A percentile compares a stretch with the other conserved stretches of the same genome.
phyloP scores from a whole-genome alignment of 2,888 invertebrate species.

The Eupelmus urozonus region DNA sequence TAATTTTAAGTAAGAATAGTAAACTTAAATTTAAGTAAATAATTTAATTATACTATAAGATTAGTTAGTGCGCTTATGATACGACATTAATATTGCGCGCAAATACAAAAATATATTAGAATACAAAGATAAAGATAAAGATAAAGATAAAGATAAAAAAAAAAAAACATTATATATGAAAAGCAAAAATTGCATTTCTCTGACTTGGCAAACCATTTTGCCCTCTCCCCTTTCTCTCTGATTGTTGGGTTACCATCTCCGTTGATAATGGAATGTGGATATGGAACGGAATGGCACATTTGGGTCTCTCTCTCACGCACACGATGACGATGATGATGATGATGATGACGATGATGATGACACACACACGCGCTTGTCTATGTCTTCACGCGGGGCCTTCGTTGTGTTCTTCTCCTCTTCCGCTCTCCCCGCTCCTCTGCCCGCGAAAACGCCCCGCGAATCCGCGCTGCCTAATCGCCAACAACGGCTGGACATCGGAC shows the following conservation, averaged over 20 bases:
- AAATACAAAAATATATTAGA: constrained; percentile 57
- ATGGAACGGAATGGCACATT: constrained; percentile 58
- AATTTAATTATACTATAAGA: constrained; percentile 10
- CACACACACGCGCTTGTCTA: constrained; percentile 54
- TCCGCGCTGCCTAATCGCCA: constrained; percentile 46
- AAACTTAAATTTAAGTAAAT: constrained; percentile 7
- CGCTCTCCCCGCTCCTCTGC: constrained; percentile 67
- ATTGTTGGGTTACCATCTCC: constrained; percentile 82
- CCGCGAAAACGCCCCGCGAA: constrained; percentile 45
- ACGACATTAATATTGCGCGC: constrained; percentile 42
- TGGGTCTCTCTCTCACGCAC: constrained; percentile 54
- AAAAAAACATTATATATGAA: too few species aligned
- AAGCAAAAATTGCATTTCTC: constrained; percentile 74
- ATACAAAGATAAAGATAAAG: constrained; percentile 63
- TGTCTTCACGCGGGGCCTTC: constrained; percentile 52
- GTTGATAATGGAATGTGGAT: constrained; percentile 67
- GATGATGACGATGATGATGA: constrained; percentile 67
- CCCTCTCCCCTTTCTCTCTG: constrained; percentile 83
- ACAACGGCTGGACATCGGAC: background rate
- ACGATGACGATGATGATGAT: constrained; percentile 66
- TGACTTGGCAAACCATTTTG: constrained; percentile 84
- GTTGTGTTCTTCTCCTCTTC: constrained; percentile 57
- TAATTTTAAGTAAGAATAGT: constrained; percentile 27
- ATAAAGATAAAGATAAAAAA: constrained; percentile 60
- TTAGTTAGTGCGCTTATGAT: constrained; percentile 48